Conservation (phyloP, 2,888 invertebrate genomes). For the Rhagonycha fulva region DNA sequence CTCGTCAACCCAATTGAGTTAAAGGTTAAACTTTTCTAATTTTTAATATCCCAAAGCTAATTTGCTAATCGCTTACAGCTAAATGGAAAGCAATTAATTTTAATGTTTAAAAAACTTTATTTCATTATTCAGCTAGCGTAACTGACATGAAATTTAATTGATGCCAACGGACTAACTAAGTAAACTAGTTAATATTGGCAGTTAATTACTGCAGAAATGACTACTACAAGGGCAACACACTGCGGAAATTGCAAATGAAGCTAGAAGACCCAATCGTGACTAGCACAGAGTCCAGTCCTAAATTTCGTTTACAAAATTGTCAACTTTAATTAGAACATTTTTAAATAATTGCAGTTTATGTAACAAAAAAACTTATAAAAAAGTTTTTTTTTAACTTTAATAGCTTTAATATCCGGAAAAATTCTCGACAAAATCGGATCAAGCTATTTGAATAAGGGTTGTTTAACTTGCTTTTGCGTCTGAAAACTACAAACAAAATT, state of each 20-base stretch:
- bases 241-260: conserved; percentile 29
- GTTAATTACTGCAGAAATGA: conserved; percentile 22
- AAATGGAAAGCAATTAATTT: neutral
- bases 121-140: neutral
- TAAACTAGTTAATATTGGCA: conserved; percentile 20
- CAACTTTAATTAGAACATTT: neutral
- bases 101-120: neutral
- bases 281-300: neutral
- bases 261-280: neutral
- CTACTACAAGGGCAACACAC: conserved; percentile 10
- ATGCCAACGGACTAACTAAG: conserved; percentile 3
- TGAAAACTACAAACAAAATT: neutral
- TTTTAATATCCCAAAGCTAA: neutral
- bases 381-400: neutral
- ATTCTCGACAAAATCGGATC: neutral
- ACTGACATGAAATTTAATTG: conserved; percentile 11
- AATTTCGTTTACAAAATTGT: neutral
- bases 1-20: neutral
- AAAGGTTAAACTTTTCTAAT: neutral
- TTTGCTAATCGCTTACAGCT: neutral
- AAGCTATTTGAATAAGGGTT: neutral
- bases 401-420: neutral
- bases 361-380: neutral
- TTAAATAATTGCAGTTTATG: neutral
- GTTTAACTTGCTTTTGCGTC: neutral